phyloP scores from a whole-genome alignment of 2,888 invertebrate genomes.

The Drosophila falleni region DNA sequence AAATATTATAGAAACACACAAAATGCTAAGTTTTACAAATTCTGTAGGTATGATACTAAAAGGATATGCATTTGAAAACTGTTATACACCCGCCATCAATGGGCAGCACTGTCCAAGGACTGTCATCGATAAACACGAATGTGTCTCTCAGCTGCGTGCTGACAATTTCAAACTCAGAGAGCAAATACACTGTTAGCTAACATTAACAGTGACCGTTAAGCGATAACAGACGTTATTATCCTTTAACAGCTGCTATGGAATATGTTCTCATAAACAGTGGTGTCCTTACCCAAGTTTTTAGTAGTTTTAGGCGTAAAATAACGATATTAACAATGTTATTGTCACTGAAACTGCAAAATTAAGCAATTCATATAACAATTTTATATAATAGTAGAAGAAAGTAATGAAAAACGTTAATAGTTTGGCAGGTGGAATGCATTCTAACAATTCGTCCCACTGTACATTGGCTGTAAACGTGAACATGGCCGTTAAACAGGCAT shows the following conservation, averaged over 20 bases:
- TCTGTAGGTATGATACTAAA: not conserved
- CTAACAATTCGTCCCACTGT: constrained; percentile 34
- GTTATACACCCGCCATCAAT: constrained; percentile 49
- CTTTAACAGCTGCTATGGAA: constrained; percentile 50
- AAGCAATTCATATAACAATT: not conserved
- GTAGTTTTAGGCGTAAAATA: not conserved
- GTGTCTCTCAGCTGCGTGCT: constrained; percentile 10
- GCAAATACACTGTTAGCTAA: constrained; percentile 29
- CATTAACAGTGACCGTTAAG: constrained; percentile 19
- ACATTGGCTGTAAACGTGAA: constrained; percentile 56
- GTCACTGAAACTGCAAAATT: not conserved
- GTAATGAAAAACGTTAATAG: not conserved
- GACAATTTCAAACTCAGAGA: not conserved
- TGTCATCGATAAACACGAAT: constrained; percentile 1
- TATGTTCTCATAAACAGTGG: constrained; percentile 31
- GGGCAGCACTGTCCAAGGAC: constrained; percentile 50
- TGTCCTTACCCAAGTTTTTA: not conserved
- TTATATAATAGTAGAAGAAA: not conserved
- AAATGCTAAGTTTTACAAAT: not conserved
- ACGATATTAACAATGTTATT: not conserved
- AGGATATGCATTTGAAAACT: constrained; percentile 31
- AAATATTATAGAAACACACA: not conserved
- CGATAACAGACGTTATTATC: constrained; percentile 34
- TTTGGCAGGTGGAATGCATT: constrained; percentile 1
- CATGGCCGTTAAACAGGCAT: constrained; percentile 59